Evolutionary conservation across 1,140 invertebrate species (phyloP), one percentile per base, ranked within the genome.

Genomic region (Aphaenogaster floridana): DNA sequence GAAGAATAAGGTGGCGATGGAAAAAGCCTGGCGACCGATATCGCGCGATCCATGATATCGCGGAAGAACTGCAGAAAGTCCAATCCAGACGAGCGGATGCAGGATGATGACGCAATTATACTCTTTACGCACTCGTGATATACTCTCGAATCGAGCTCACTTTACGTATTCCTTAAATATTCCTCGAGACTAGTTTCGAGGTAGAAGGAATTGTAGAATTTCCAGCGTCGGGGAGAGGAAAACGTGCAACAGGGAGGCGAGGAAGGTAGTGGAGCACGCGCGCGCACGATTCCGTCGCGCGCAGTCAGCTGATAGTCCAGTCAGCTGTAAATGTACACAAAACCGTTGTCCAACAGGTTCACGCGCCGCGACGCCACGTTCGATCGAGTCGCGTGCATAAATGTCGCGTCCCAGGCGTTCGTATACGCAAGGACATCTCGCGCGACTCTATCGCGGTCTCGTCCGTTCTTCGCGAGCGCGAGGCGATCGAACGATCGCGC

Each of bases 271-370:
- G 69, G 59, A 89, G 81, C 36, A 34, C 63, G 72, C 88, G 92
- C 90, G 86, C 88, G 90, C 87, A 68, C 50, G 72, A 71, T 90
- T 88, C 86, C 66, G 76, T 87, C 66, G 87, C 80, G 87, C 80
- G 68, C 86, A 89, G 74, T 86, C 87, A 92, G 91, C 88, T 90
- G 91, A 92, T 86, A 90, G 87, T 71, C 85, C 89, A 88, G 89
- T 92, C 91, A 91, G 91, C 89, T 92, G 88, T 88, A 89, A 87
- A 86, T 71, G 88, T 89, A 88, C 83, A 90, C 88, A 90, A 90
- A 92, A 89, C 86, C 91, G 87, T 90, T 90, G 92, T 90, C 93
- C 93, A 93, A 94, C 92, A 93, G 93, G 93, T 94, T 92, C 83
- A 90, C 57, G 78, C 85, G 68, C 9, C 42, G 50, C 71, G 42